phyloP scores from a whole-genome alignment of 2,888 invertebrate species.

The Nemotelus nigrinus region DNA sequence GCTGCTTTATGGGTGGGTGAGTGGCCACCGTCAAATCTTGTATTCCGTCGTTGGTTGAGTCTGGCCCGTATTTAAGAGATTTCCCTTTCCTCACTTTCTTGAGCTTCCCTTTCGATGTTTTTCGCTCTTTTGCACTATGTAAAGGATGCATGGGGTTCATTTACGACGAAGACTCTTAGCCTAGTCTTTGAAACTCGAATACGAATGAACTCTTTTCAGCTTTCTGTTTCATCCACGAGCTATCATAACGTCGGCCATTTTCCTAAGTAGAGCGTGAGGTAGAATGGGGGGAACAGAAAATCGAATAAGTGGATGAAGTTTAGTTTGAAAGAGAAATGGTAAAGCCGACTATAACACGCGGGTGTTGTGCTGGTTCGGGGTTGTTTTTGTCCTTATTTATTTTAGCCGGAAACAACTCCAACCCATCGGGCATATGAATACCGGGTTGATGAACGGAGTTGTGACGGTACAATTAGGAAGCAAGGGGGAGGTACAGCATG shows the following conservation, averaged over 20 bases:
- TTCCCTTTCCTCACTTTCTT: slow-evolving; percentile 29
- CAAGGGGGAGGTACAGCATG: background rate
- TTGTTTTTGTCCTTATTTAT: slow-evolving; percentile 17
- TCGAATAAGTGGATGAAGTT: too few species aligned
- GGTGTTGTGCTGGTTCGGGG: background rate
- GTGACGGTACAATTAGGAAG: background rate
- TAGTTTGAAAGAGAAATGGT: too few species aligned
- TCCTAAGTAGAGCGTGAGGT: background rate
- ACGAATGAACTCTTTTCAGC: slow-evolving; percentile 29
- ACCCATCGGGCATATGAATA: slow-evolving; percentile 5
- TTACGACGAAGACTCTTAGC: background rate
- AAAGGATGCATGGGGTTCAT: background rate
- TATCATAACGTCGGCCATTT: slow-evolving; percentile 16
- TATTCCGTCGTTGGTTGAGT: background rate
- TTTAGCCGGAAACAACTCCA: slow-evolving; percentile 13
- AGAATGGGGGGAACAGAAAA: background rate
- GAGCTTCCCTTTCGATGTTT: background rate
- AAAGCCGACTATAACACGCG: too few species aligned
- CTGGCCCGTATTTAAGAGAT: background rate
- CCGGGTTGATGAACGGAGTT: slow-evolving; percentile 1
- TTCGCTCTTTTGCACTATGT: background rate
- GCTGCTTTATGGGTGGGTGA: slow-evolving; percentile 1
- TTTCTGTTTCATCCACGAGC: slow-evolving; percentile 3
- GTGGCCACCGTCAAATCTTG: slow-evolving; percentile 6
- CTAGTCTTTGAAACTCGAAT: slow-evolving; percentile 15